Conservation (phyloP, 2,113 vertebrate genomes). For the Podocnemis expansa region DNA sequence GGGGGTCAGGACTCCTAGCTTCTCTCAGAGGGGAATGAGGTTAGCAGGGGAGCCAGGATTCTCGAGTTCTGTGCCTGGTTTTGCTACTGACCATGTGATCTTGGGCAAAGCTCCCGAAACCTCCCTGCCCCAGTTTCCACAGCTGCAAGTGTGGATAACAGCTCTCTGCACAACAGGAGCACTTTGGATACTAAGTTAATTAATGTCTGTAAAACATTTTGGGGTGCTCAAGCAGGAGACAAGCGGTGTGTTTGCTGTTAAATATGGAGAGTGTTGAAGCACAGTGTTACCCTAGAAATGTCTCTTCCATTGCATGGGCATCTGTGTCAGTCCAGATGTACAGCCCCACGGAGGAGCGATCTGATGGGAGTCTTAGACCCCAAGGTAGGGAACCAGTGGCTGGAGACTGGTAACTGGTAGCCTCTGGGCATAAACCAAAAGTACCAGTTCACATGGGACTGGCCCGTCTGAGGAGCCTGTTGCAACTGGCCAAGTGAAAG, state of each 20-base stretch:
- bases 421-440: not conserved
- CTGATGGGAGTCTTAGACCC: not conserved
- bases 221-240: not conserved
- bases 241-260: not conserved
- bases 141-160: not conserved
- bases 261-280: not conserved
- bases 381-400: not conserved
- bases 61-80: not conserved
- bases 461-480: not conserved
- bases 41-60: not conserved
- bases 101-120: not conserved
- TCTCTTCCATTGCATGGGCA: not conserved
- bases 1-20: not conserved
- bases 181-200: not conserved
- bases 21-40: not conserved
- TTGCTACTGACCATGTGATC: not conserved
- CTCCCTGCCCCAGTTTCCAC: not conserved
- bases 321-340: not conserved
- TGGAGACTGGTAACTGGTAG: not conserved
- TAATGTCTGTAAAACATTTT: no score
- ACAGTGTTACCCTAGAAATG: not conserved
- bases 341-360: not conserved
- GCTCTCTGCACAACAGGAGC: not conserved
- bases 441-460: not conserved
- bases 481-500: not conserved